Evolutionary conservation across 2,888 invertebrate genomes (phyloP).

Genomic region (Scotopteryx bipunctaria): DNA sequence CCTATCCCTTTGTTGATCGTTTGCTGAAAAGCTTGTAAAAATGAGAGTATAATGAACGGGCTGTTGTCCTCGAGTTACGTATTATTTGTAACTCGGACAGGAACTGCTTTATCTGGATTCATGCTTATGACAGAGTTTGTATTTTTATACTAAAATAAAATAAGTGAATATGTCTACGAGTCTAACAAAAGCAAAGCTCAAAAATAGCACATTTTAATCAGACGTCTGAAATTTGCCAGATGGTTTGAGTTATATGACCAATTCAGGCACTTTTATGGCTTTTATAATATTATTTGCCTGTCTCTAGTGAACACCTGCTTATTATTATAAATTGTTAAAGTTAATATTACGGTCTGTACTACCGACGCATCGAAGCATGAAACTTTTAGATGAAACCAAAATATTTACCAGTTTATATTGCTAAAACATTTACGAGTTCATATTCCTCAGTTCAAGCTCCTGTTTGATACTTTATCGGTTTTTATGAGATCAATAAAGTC

Average conservation of each 20-base stretch:
- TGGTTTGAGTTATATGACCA: slow-evolving; percentile 20
- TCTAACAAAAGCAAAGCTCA: not conserved
- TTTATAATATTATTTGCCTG: slow-evolving; percentile 11
- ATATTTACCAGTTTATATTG: slow-evolving; percentile 7
- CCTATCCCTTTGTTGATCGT: slow-evolving; percentile 65
- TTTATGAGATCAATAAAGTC: slow-evolving; percentile 46
- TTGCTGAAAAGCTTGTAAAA: slow-evolving; percentile 41
- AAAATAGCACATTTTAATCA: slow-evolving; percentile 12
- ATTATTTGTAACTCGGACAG: slow-evolving; percentile 18
- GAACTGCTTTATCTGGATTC: not conserved
- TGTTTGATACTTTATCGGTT: slow-evolving; percentile 17
- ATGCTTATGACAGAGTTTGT: not conserved
- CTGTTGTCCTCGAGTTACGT: slow-evolving; percentile 20
- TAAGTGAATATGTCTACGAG: not conserved
- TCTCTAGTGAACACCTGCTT: slow-evolving; percentile 19
- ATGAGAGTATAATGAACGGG: slow-evolving; percentile 23
- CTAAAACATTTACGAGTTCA: slow-evolving; percentile 10
- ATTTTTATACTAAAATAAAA: not conserved
- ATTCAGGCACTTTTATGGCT: slow-evolving; percentile 15
- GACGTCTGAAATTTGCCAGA: slow-evolving; percentile 14
- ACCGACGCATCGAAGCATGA: slow-evolving; percentile 5
- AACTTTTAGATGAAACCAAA: slow-evolving; percentile 19
- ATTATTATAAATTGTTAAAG: slow-evolving; percentile 10
- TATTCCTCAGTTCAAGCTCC: slow-evolving; percentile 21
- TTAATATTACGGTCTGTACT: slow-evolving; percentile 9